Conservation (phyloP, 2,113 vertebrate genomes). For the Cercocebus atys region DNA sequence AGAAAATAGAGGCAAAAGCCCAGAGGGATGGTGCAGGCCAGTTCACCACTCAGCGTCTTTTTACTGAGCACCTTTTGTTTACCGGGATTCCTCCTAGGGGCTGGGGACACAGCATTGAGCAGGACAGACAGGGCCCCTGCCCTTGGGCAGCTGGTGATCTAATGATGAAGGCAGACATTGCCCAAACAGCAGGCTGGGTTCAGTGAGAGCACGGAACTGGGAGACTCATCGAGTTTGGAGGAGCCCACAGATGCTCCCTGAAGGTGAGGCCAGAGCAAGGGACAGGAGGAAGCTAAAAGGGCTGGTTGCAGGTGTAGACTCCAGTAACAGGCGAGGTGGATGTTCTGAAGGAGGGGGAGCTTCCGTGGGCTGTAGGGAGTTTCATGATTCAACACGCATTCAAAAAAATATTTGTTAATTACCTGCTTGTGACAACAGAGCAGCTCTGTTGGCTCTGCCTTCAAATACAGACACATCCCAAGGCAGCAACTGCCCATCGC, state of each 20-base stretch:
- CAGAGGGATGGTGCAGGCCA: background rate
- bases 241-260: background rate
- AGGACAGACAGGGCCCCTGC: background rate
- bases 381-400: background rate
- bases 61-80: background rate
- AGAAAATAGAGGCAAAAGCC: background rate
- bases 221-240: background rate
- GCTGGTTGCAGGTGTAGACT: background rate
- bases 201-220: background rate
- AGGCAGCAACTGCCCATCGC: fast-evolving
- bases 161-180: background rate
- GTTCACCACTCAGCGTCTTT: background rate
- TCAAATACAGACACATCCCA: background rate
- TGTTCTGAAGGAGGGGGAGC: too few species aligned
- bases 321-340: background rate
- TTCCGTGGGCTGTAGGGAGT: background rate
- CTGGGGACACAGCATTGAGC: background rate
- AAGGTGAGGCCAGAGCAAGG: background rate
- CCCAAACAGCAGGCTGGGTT: background rate
- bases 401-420: background rate
- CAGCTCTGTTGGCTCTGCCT: background rate
- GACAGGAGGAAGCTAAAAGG: background rate
- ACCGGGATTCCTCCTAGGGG: background rate
- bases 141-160: background rate
- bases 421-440: background rate